Conservation (phyloP, 2,113 vertebrate species). For the Gasterosteus aculeatus region DNA sequence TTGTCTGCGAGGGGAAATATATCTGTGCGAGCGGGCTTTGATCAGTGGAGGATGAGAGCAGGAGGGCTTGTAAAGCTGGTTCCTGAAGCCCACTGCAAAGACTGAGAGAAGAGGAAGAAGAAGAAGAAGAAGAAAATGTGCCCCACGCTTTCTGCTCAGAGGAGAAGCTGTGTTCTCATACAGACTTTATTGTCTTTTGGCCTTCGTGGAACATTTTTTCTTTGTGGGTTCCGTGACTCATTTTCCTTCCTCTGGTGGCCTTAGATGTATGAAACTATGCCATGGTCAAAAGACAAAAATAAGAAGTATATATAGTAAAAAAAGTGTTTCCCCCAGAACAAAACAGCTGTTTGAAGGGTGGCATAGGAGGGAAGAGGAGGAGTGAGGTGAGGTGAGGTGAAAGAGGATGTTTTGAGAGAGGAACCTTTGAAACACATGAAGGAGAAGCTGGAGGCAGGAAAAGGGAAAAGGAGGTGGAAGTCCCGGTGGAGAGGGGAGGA, state of each 20-base stretch:
- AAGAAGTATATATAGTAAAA: constrained; percentile 33
- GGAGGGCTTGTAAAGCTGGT: constrained; percentile 76
- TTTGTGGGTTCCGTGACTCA: not conserved
- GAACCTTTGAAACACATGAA: constrained; percentile 73
- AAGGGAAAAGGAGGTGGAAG: constrained; percentile 40
- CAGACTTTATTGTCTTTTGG: constrained; percentile 18
- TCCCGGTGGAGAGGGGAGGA: constrained; percentile 46
- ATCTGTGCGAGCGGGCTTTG: constrained; percentile 80
- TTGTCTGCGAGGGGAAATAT: constrained; percentile 83
- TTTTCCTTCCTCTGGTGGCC: not conserved
- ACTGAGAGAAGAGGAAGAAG: constrained; percentile 50
- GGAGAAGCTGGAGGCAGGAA: constrained; percentile 57
- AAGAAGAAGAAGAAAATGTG: constrained; percentile 60
- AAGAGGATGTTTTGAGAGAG: constrained; percentile 50
- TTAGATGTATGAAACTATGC: not conserved
- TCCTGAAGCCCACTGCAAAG: constrained; percentile 70
- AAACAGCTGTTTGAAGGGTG: constrained; percentile 57
- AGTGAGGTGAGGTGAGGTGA: constrained; percentile 42
- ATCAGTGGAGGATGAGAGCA: constrained; percentile 80
- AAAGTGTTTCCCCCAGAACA: constrained; percentile 56
- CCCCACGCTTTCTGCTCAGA: constrained; percentile 50
- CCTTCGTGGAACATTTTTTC: not conserved
- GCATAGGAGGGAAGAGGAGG: constrained; percentile 42
- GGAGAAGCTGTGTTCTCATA: constrained; percentile 29
- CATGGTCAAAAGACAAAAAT: constrained; percentile 34